A percentile compares a stretch with the other conserved stretches of the same genome.
These are phyloP conservation scores for Zhuqinia jingwanae DNA, from an alignment of 2,888 invertebrate genomes.

Conservation along the genomic window DNA sequence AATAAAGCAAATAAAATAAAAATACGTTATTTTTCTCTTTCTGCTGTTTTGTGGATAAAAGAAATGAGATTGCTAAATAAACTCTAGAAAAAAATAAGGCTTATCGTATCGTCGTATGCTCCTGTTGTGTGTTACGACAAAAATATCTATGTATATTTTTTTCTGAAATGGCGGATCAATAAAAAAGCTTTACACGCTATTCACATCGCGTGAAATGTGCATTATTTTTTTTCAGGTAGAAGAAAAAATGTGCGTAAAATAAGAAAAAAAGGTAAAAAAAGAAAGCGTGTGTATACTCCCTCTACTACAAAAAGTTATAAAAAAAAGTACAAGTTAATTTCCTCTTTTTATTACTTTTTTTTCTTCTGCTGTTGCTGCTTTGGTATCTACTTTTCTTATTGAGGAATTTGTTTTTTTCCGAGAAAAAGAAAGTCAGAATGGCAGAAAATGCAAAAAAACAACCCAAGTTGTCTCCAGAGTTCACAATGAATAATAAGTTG, in stretches of 20 bases:
- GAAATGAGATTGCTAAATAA: too few species aligned
- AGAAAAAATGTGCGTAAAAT: not conserved
- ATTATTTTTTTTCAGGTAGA: not conserved
- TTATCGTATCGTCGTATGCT: too few species aligned
- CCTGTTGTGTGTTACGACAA: too few species aligned
- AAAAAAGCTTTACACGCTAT: not conserved
- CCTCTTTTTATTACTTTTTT: not conserved
- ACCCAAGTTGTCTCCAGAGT: not conserved
- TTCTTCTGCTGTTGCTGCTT: too few species aligned
- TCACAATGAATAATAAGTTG: too few species aligned
- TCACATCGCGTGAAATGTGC: not conserved
- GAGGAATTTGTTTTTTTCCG: not conserved
- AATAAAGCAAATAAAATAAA: slow-evolving; percentile 30
- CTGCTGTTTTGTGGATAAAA: not conserved
- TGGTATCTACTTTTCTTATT: not conserved
- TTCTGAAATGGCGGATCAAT: not conserved
- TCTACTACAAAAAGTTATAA: not conserved
- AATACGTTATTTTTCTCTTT: too few species aligned
- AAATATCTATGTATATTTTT: too few species aligned
- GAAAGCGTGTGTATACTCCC: too few species aligned
- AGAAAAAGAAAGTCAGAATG: not conserved
- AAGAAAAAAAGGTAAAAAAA: not conserved
- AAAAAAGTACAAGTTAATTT: slow-evolving; percentile 40
- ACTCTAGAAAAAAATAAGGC: too few species aligned
- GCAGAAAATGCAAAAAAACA: not conserved